phyloP scores from a whole-genome alignment of 1,140 invertebrate species.

The Megalopta genalis region DNA sequence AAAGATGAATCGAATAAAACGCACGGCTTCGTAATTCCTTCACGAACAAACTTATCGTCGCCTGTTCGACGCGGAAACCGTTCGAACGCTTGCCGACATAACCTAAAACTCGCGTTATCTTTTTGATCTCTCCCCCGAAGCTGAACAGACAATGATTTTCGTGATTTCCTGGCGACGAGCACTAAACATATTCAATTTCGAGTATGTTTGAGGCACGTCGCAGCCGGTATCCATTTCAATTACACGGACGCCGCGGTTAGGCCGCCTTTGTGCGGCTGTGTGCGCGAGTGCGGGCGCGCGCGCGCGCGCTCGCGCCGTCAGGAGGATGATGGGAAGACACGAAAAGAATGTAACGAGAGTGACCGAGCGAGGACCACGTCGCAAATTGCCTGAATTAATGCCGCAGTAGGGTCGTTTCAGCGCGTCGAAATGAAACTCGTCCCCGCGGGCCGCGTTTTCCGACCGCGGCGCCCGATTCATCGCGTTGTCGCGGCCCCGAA shows the following conservation, averaged over 20 bases:
- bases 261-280: background rate
- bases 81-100: no score
- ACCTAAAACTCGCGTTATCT: no score
- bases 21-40: no score
- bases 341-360: slow-evolving; percentile 44
- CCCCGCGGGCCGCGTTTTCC: slow-evolving; percentile 21
- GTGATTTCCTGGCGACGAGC: no score
- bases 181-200: no score
- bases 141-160: no score
- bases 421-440: slow-evolving; percentile 68
- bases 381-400: slow-evolving; percentile 77
- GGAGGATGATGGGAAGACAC: slow-evolving; percentile 23
- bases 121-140: no score
- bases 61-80: no score
- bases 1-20: no score
- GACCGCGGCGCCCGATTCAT: background rate
- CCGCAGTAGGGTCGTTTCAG: slow-evolving; percentile 70
- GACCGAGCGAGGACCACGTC: slow-evolving; percentile 58
- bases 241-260: background rate
- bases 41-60: no score
- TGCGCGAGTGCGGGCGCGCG: background rate
- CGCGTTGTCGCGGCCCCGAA: background rate
- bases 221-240: background rate
- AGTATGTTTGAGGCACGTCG: no score
- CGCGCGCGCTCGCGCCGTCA: background rate